Percentiles rank a stretch among this genome's conserved stretches.
Conservation (phyloP, 2,113 vertebrate genomes). For the Dinomys branickii region DNA sequence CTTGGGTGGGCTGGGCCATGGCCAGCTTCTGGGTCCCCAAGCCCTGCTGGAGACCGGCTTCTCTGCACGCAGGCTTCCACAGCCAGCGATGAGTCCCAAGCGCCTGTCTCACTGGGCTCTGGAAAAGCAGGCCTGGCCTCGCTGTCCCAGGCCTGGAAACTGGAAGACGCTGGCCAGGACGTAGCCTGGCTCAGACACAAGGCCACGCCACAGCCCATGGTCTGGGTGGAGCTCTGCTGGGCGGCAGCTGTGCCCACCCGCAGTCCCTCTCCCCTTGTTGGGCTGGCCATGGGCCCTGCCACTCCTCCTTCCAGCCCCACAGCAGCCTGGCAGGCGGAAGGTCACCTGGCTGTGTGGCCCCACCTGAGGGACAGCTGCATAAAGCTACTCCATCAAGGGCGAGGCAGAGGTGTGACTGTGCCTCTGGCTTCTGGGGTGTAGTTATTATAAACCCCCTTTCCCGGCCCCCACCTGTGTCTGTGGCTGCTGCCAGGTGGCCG, state of each 20-base stretch:
- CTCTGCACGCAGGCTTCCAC: background rate
- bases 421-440: background rate
- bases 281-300: background rate
- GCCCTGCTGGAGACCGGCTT: background rate
- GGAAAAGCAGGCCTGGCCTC: background rate
- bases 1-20: background rate
- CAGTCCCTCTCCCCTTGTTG: background rate
- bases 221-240: fast-evolving
- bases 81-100: background rate
- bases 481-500: no score
- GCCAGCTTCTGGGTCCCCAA: no score
- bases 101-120: background rate
- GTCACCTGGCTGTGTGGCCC: background rate
- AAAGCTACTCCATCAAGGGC: background rate
- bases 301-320: background rate
- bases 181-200: background rate
- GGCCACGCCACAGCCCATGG: background rate
- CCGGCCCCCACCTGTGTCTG: no score
- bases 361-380: background rate
- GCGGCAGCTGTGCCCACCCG: background rate
- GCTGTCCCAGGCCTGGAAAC: constrained; percentile 73
- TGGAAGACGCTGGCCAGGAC: constrained; percentile 45
- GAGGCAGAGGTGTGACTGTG: background rate
- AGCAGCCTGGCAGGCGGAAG: background rate
- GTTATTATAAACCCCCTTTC: no score